Base-by-base conservation (phyloP, 2,797 vertebrate genomes). In the Bovichtus variegatus region DNA sequence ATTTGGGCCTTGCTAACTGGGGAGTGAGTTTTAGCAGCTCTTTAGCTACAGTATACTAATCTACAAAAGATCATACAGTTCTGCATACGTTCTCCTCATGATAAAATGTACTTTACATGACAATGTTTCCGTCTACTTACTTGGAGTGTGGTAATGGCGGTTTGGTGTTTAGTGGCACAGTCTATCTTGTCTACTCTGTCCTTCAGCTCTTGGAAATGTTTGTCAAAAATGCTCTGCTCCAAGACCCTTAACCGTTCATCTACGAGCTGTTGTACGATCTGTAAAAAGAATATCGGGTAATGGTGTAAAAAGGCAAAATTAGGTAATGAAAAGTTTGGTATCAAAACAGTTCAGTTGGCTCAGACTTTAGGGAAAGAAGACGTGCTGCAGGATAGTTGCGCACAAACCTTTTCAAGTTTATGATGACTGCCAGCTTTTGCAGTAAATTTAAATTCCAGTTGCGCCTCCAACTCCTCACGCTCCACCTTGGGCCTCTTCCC, bases 391-490 rank as follows among this genome's bases (percentile, higher is more conserved):
- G 3, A n/a, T 0, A 54, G 46, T 23, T 36, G 15, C 58, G 67
- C n/a, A 80, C 85, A 53, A 74, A 94, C 98, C 96, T 97, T 97
- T 91, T 98, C 96, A 60, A 99, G 93, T 89, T 97, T 98, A 85
- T 92, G 89, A 91, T 93, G 97, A 88, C 89, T 96, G 90, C 90
- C 95, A 79, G 96, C 91, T 66, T 94, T 89, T 89, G 93, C 92
- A 66, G 97, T 98, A 86, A 99, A 98, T 93, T 99, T 99, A 31
- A 99, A 93, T 94, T 99, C 95, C 84, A 99, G 90, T 77, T 99
- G 96, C 75, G 97, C 97, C 89, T 99, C 98, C 84, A 98, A 95
- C 84, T 98, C 97, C 64, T 93, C 89, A 4, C 96, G 96, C 25
- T 95, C 91, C 61, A 96, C 69, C 82, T 94, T 94, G 15, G 93